Evolutionary conservation across 2,888 invertebrate species (phyloP), one percentile per base, ranked within the genome.

Genomic region (Trichopria drosophilae): DNA sequence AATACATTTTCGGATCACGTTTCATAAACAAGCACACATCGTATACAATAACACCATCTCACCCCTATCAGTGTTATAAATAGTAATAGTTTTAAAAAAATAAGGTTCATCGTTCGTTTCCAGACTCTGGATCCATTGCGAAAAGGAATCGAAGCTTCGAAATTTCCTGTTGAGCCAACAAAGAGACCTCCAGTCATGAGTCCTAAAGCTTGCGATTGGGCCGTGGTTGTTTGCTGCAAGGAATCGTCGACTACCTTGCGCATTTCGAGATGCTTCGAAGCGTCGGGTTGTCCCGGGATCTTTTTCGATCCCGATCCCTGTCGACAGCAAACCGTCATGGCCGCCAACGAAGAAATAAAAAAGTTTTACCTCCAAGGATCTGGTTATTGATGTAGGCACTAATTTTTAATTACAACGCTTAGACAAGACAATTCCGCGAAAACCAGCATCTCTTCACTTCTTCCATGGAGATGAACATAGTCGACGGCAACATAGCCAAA

Each of bases 291-390:
- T 68, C 81, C 82, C 0, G 87, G 87, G 0, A 81, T 83, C 41
- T 88, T 87, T 75, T 89, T 88, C 80, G 88, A 84, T 57, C 62
- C 73, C 0, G 86, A 84, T 66, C 88, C 89, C 0, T 91, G 90
- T 69, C 82, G 83, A 5, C 79, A 80, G 10, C 77, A 80, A 6
- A 81, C 84, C 45, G 78, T 82, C 1, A 61, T 77, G 26, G 81
- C 82, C 1, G 87, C 88, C 3, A 57, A 56, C 29, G 36, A 55
- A 1, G 61, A 67, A 53, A 46, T 73, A 19, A 24, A 40, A 34
- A 61, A 58, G 37, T 74, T 68, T 47, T 70, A 73, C 49, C 15
- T 45, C 2, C 6, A 13, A 9, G 39, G 20, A n/a, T n/a, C n/a
- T n/a, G n/a, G n/a, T n/a, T n/a, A n/a, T n/a, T n/a, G n/a, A n/a